phyloP scores from a whole-genome alignment of 2,113 vertebrate species.

The Labrus mixtus region DNA sequence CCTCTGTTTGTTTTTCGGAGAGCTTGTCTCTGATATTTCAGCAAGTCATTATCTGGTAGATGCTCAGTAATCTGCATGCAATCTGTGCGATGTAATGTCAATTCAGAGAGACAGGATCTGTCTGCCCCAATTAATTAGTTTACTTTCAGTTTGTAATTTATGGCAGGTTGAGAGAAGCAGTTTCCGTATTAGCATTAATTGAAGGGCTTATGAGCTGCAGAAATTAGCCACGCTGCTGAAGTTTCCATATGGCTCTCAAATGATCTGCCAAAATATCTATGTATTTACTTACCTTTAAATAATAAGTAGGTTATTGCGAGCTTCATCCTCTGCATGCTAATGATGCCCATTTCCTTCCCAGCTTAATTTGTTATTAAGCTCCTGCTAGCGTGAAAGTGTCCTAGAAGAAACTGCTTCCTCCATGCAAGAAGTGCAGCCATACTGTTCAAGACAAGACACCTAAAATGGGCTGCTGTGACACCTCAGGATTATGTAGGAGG shows the following conservation, averaged over 20 bases:
- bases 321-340: slow-evolving; percentile 19
- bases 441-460: slow-evolving; percentile 9
- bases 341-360: slow-evolving; percentile 14
- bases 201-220: slow-evolving; percentile 3
- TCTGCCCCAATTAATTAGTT: slow-evolving; percentile 48
- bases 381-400: slow-evolving; percentile 15
- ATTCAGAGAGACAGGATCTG: slow-evolving; percentile 28
- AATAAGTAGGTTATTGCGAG: slow-evolving; percentile 28
- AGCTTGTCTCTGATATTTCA: slow-evolving; percentile 31
- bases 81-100: slow-evolving; percentile 14
- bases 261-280: slow-evolving; percentile 23
- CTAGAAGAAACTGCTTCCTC: slow-evolving; percentile 20
- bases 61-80: slow-evolving; percentile 35
- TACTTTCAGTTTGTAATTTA: slow-evolving; percentile 43
- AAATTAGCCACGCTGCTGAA: slow-evolving; percentile 19
- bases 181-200: slow-evolving; percentile 42
- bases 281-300: slow-evolving; percentile 6
- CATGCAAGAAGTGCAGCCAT: slow-evolving; percentile 7
- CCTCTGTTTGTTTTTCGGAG: neutral
- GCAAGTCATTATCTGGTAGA: slow-evolving; percentile 16
- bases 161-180: slow-evolving; percentile 23
- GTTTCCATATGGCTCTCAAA: slow-evolving; percentile 42
- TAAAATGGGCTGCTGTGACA: slow-evolving; percentile 24
- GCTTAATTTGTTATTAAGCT: slow-evolving; percentile 39
- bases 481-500: slow-evolving; percentile 21